A percentile compares a stretch with the other conserved stretches of the same genome.
These are phyloP conservation scores for Alentia gelatinosa DNA, from an alignment of 2,888 invertebrate genomes.

Conservation along the genomic window DNA sequence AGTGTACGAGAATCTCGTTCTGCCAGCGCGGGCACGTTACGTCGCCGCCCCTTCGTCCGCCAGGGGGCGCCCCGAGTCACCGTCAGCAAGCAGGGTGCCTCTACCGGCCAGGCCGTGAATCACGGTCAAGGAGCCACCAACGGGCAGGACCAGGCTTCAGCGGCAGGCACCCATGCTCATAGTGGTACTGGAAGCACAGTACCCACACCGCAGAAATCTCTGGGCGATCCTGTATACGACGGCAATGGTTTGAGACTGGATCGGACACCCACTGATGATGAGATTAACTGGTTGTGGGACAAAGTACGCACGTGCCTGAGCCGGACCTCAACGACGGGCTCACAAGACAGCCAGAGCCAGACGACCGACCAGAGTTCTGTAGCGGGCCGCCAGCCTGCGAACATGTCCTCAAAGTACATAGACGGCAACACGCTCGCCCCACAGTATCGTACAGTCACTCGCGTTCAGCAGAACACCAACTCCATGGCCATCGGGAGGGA, in stretches of 20 bases:
- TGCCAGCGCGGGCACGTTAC: slow-evolving; percentile 52
- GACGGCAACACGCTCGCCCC: slow-evolving; percentile 68
- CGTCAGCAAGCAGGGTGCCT: neutral
- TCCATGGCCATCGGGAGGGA: neutral
- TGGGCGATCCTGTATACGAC: slow-evolving; percentile 55
- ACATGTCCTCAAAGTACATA: slow-evolving; percentile 72
- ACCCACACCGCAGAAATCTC: neutral
- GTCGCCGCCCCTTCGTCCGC: slow-evolving; percentile 56
- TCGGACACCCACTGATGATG: slow-evolving; percentile 79
- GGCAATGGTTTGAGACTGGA: slow-evolving; percentile 68
- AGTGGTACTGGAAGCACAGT: neutral
- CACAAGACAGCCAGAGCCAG: slow-evolving; percentile 36
- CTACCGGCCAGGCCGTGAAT: neutral
- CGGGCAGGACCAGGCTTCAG: neutral
- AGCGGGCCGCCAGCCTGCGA: slow-evolving; percentile 66
- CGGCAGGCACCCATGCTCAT: neutral
- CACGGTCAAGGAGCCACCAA: neutral
- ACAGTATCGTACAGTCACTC: slow-evolving; percentile 39
- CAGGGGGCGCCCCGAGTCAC: neutral
- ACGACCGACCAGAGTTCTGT: neutral
- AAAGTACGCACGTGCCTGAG: slow-evolving; percentile 77
- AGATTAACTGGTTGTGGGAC: slow-evolving; percentile 79
- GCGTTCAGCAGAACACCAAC: slow-evolving; percentile 7
- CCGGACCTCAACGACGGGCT: slow-evolving; percentile 47
- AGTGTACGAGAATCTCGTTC: slow-evolving; percentile 41